Conservation (phyloP, 2,888 invertebrate genomes). For the Drosophila limbata region DNA sequence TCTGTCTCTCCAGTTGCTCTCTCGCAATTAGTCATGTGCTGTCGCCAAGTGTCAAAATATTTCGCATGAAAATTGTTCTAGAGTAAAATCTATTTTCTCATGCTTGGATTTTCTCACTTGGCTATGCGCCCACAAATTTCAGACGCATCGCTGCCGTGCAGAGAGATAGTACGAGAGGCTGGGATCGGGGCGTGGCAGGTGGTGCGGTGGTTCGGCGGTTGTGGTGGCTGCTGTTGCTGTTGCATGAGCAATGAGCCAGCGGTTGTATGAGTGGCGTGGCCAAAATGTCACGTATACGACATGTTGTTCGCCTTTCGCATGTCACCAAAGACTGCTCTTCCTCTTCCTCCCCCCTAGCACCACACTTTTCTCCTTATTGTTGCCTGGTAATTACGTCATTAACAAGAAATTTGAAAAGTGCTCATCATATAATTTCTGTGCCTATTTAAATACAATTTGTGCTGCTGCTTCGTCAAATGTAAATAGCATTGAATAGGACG, state of each 20-base stretch:
- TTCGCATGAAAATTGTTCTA: conserved; percentile 64
- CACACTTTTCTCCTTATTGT: neutral
- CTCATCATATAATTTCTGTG: conserved; percentile 56
- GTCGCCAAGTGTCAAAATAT: conserved; percentile 80
- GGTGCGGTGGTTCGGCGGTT: neutral
- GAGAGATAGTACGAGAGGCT: neutral
- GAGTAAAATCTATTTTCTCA: conserved; percentile 74
- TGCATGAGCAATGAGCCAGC: conserved; percentile 46
- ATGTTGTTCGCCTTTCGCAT: conserved; percentile 39
- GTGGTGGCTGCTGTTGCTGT: conserved; percentile 5
- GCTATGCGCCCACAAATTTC: conserved; percentile 66
- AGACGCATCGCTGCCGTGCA: conserved; percentile 28
- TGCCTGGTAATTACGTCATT: conserved; percentile 73
- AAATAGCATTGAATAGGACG: neutral
- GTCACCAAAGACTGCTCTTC: conserved; percentile 14
- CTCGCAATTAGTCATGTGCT: conserved; percentile 76
- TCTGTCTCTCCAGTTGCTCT: conserved; percentile 18
- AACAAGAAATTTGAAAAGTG: conserved; percentile 73
- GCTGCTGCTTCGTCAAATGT: neutral
- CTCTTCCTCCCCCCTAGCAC: neutral
- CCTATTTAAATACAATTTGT: conserved; percentile 25
- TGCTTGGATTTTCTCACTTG: conserved; percentile 60
- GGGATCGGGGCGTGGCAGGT: neutral
- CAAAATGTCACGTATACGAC: conserved; percentile 79
- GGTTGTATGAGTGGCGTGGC: conserved; percentile 59